These are phyloP conservation scores for Pasiphila rectangulata DNA, from an alignment of 2,888 invertebrate species.

Conservation along the genomic window DNA sequence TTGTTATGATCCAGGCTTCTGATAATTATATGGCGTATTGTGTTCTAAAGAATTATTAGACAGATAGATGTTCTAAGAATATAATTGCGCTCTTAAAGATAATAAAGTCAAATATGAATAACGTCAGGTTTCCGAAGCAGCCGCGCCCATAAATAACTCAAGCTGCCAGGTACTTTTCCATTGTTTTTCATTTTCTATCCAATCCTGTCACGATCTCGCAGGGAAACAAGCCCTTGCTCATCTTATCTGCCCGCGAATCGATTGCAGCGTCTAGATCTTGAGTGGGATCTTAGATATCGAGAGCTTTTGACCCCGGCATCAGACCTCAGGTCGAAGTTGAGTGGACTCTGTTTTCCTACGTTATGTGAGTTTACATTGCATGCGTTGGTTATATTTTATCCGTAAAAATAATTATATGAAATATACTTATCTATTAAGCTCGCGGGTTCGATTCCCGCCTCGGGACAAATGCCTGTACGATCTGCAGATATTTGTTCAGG, in stretches of 20 bases:
- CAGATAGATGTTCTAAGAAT: not conserved
- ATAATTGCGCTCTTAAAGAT: not conserved
- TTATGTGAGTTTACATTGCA: slow-evolving; percentile 33
- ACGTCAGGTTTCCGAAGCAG: slow-evolving; percentile 7
- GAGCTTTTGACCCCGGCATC: slow-evolving; percentile 57
- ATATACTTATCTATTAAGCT: no score
- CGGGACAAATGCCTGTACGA: no score
- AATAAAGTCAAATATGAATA: slow-evolving; percentile 7
- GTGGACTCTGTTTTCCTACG: slow-evolving; percentile 51
- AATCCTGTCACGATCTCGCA: slow-evolving; percentile 42
- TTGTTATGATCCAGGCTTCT: no score
- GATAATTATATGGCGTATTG: no score
- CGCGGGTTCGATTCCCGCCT: no score
- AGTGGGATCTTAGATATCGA: slow-evolving; percentile 49
- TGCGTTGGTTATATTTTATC: no score
- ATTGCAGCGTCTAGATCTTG: slow-evolving; percentile 40
- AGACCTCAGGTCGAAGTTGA: slow-evolving; percentile 31
- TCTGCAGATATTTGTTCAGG: no score
- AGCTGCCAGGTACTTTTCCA: slow-evolving; percentile 19
- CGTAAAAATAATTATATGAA: no score
- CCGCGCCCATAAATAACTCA: slow-evolving; percentile 14
- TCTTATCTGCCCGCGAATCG: slow-evolving; percentile 49
- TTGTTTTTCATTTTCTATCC: slow-evolving; percentile 24
- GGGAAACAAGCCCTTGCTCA: slow-evolving; percentile 21
- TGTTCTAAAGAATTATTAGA: not conserved